Conservation (phyloP, 2,888 invertebrate species). For the Chrysolina haemoptera region DNA sequence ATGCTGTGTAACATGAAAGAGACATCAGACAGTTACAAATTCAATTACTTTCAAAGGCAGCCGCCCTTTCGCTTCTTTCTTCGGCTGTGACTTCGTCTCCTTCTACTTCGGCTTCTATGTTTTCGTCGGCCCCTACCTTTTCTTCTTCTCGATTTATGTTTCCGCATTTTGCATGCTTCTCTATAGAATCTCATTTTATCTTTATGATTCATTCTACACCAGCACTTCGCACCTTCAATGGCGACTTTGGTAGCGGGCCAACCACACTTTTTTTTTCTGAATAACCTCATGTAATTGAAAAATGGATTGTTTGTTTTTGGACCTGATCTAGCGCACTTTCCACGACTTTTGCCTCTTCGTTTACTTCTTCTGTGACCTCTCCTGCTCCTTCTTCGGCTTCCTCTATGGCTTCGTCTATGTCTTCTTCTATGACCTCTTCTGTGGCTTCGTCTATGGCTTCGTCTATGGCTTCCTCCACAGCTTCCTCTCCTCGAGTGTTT, state of each 20-base stretch:
- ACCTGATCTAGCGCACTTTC: conserved; percentile 40
- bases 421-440: neutral
- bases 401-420: neutral
- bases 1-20: neutral
- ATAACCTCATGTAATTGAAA: conserved; percentile 60
- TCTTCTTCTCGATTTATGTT: conserved; percentile 6
- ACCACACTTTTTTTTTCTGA: conserved; percentile 57
- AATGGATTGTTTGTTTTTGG: conserved; percentile 59
- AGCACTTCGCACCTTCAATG: conserved; percentile 61
- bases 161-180: conserved; percentile 33
- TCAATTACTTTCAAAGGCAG: conserved; percentile 3
- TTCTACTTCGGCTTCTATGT: neutral
- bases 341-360: conserved; percentile 7
- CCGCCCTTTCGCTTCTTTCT: neutral
- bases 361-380: neutral
- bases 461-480: neutral
- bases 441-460: conserved; percentile 10
- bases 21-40: conserved; percentile 17
- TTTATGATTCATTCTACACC: conserved; percentile 56
- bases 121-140: conserved; percentile 1
- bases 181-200: conserved; percentile 36
- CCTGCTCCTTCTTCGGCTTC: conserved; percentile 18
- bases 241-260: conserved; percentile 60
- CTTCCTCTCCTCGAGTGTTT: conserved; percentile 26
- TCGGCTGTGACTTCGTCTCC: neutral